Evolutionary conservation across 2,113 vertebrate genomes (phyloP).

Genomic region (Phainopepla nitens): DNA sequence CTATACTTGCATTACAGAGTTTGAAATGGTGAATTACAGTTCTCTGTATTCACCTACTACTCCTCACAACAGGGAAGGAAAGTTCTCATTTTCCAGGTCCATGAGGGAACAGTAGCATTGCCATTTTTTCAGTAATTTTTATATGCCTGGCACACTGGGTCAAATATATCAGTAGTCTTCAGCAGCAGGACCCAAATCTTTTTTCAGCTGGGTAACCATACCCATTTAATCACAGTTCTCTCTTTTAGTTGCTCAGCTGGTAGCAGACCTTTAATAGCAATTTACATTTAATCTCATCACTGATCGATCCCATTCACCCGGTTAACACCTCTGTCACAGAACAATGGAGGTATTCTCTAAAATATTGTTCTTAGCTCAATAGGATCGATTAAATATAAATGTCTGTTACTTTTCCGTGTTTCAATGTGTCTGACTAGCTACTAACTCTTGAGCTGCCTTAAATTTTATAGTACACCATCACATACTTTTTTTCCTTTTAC

Average conservation of each 20-base stretch:
- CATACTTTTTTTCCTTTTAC: not conserved
- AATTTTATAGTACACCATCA: not conserved
- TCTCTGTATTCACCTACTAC: not conserved
- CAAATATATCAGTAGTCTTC: not conserved
- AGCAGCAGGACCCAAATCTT: not conserved
- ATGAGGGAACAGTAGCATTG: not conserved
- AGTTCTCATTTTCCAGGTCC: not conserved
- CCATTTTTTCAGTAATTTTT: not conserved
- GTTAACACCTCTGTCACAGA: conserved; percentile 53
- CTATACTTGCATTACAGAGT: not conserved
- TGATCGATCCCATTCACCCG: not conserved
- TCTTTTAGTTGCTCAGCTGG: not conserved
- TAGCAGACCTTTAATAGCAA: conserved; percentile 18
- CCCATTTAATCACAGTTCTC: not conserved
- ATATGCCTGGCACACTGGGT: not conserved
- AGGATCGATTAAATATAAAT: conserved; percentile 31
- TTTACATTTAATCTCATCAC: conserved; percentile 54
- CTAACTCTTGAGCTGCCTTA: not conserved
- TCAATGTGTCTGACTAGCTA: not conserved
- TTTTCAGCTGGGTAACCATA: not conserved
- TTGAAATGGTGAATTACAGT: not conserved
- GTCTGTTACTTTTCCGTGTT: not conserved
- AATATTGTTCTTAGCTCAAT: conserved; percentile 44
- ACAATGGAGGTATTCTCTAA: conserved; percentile 27
- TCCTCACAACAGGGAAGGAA: not conserved